Percentiles rank a stretch among this genome's conserved stretches.
phyloP scores from a whole-genome alignment of 2,797 vertebrate species.

The Setipinna tenuifilis region DNA sequence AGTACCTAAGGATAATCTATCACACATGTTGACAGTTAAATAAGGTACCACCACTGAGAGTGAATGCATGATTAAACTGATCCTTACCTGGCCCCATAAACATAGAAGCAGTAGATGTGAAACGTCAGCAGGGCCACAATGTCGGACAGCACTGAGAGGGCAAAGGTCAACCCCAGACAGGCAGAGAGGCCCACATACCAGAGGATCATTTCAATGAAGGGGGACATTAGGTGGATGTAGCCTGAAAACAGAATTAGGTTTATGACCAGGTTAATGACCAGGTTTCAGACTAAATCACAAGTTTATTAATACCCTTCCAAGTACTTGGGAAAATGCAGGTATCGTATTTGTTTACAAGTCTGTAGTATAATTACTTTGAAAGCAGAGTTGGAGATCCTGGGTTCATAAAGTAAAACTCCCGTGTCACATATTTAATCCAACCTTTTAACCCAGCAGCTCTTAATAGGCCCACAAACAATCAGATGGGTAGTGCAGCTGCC shows the following conservation, averaged over 20 bases:
- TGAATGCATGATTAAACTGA: too few species aligned
- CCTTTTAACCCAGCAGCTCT: too few species aligned
- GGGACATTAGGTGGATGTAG: slow-evolving; percentile 96
- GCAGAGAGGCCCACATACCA: slow-evolving; percentile 94
- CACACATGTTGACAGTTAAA: background rate
- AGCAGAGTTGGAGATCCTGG: too few species aligned
- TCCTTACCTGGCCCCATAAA: slow-evolving; percentile 93
- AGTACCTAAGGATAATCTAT: background rate
- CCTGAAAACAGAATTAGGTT: slow-evolving; percentile 68
- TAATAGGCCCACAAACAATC: too few species aligned
- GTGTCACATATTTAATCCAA: too few species aligned
- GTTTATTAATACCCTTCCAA: background rate
- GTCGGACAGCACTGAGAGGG: slow-evolving; percentile 93
- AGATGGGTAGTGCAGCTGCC: too few species aligned
- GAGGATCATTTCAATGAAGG: slow-evolving; percentile 92
- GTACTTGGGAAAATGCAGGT: too few species aligned
- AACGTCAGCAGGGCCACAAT: slow-evolving; percentile 94
- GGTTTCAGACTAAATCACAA: background rate
- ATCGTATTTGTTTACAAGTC: too few species aligned
- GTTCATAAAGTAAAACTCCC: too few species aligned
- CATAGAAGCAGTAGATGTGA: slow-evolving; percentile 99
- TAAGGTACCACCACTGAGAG: background rate
- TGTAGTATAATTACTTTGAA: too few species aligned
- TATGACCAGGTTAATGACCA: background rate
- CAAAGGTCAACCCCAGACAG: slow-evolving; percentile 90